Conservation (phyloP, 2,888 invertebrate species). For the Hybos culiciformis region DNA sequence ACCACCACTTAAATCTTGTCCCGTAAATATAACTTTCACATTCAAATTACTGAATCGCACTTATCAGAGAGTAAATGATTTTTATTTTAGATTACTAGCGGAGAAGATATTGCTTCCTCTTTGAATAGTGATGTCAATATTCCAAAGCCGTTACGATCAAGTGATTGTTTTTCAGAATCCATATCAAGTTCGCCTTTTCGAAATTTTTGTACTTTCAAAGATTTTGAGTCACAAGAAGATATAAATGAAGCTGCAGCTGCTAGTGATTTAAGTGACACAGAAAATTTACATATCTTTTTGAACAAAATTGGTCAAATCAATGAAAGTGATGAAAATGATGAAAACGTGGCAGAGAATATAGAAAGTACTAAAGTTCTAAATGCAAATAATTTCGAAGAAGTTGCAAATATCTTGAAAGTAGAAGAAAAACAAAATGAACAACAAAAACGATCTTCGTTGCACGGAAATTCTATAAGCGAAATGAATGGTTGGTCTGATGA, state of each 20-base stretch:
- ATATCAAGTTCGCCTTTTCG: constrained; percentile 33
- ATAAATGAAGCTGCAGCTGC: constrained; percentile 27
- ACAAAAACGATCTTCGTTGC: no score
- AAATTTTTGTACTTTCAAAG: constrained; percentile 17
- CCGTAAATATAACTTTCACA: constrained; percentile 34
- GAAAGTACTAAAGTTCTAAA: no score
- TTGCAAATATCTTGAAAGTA: no score
- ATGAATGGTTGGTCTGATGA: neutral
- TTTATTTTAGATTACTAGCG: constrained; percentile 43
- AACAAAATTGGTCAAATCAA: constrained; percentile 36
- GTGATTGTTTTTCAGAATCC: constrained; percentile 31
- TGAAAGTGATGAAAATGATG: constrained; percentile 34
- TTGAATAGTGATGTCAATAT: constrained; percentile 36
- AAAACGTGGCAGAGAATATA: constrained; percentile 21
- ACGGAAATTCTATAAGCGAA: no score
- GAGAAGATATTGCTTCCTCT: constrained; percentile 63
- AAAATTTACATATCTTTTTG: constrained; percentile 29
- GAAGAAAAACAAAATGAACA: no score
- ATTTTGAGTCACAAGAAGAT: constrained; percentile 24
- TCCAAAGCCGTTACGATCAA: constrained; percentile 29
- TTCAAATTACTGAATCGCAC: neutral
- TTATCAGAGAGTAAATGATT: neutral
- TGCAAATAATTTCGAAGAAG: neutral
- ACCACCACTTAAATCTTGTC: constrained; percentile 61
- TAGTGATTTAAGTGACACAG: constrained; percentile 24